Conservation (phyloP, 2,113 vertebrate species). For the Hystrix cristata region DNA sequence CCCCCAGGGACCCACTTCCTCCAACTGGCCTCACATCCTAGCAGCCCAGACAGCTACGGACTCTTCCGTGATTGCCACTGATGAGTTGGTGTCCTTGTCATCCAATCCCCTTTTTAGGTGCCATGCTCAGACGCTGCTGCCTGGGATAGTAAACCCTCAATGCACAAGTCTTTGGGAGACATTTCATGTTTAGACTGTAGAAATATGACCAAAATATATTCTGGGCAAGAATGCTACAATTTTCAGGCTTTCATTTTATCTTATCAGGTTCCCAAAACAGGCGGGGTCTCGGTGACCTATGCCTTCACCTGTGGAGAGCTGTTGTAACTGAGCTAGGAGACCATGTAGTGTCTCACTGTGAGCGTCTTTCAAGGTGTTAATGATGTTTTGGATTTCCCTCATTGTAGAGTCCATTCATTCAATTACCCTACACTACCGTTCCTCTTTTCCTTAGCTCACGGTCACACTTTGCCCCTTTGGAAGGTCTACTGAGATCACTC, state of each 20-base stretch:
- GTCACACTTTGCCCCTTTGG: background rate
- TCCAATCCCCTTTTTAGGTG: background rate
- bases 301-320: background rate
- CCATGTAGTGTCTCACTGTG: background rate
- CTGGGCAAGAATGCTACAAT: background rate
- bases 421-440: background rate
- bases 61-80: background rate
- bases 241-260: background rate
- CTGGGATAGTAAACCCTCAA: background rate
- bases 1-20: background rate
- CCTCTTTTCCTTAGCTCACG: background rate
- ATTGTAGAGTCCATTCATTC: background rate
- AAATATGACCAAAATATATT: background rate
- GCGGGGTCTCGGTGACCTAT: background rate
- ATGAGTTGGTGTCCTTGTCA: background rate
- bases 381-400: background rate
- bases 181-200: background rate
- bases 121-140: background rate
- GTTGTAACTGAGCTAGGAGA: background rate
- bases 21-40: background rate
- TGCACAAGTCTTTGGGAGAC: background rate
- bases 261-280: background rate
- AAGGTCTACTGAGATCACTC: background rate
- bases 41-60: background rate
- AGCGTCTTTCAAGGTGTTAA: background rate